Evolutionary conservation across 1,140 invertebrate species (phyloP).

Genomic region (Plectrocnemia conspersa): DNA sequence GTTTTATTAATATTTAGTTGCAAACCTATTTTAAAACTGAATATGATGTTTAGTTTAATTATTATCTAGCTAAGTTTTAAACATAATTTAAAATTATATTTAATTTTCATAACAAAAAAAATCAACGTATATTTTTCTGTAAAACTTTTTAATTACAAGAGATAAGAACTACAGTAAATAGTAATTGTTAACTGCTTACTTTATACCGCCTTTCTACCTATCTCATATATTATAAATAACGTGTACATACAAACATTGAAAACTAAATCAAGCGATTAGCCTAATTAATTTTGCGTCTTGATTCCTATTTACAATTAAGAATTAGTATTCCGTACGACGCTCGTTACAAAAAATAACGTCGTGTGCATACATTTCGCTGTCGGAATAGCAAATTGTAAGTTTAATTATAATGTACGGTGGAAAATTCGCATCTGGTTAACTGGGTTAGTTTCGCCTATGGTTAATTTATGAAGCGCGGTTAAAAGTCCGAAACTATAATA

Average conservation of each 20-base stretch:
- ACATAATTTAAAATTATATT: no score
- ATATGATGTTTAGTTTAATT: no score
- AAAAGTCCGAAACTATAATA: neutral
- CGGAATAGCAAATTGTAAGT: neutral
- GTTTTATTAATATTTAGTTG: no score
- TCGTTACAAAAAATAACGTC: neutral
- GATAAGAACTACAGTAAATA: no score
- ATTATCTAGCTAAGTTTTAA: no score
- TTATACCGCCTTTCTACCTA: neutral
- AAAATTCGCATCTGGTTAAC: neutral
- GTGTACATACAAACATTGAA: neutral
- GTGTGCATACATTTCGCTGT: neutral
- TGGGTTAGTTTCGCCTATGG: neutral
- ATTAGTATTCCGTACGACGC: neutral
- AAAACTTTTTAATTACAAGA: no score
- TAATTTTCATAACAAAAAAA: no score
- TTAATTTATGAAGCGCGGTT: neutral
- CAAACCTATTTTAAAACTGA: no score
- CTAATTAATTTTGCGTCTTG: neutral
- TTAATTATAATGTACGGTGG: constrained; percentile 3
- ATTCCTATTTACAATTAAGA: neutral
- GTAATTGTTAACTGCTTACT: neutral
- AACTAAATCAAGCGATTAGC: neutral
- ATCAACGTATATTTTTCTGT: no score
- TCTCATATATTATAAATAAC: no score